Conservation (phyloP, 2,888 invertebrate genomes). For the Heliconius aoede region DNA sequence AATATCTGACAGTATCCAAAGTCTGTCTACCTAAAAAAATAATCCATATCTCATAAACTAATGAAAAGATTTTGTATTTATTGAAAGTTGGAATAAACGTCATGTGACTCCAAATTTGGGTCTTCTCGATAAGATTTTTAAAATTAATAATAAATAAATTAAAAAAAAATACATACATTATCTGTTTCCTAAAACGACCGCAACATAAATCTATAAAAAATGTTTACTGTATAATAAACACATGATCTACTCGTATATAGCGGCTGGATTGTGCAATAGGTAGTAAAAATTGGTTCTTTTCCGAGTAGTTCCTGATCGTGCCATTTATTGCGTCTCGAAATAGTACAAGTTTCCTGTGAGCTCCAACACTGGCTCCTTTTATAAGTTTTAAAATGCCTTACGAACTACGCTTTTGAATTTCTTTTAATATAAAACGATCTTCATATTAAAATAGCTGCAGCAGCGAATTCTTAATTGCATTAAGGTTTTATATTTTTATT, state of each 20-base stretch:
- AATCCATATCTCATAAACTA: too few species aligned
- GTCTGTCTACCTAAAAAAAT: too few species aligned
- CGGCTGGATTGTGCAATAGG: slow-evolving; percentile 42
- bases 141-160: background rate
- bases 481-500: slow-evolving; percentile 31
- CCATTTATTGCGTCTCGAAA: slow-evolving; percentile 77
- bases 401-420: slow-evolving; percentile 51
- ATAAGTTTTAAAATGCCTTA: slow-evolving; percentile 73
- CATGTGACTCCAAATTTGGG: too few species aligned
- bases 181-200: background rate
- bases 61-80: too few species aligned
- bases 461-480: slow-evolving; percentile 35
- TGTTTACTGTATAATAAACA: slow-evolving; percentile 25
- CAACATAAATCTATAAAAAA: slow-evolving; percentile 11
- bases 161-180: background rate
- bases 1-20: too few species aligned
- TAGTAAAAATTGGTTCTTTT: slow-evolving; percentile 66
- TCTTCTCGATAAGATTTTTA: too few species aligned
- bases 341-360: slow-evolving; percentile 71
- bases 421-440: slow-evolving; percentile 45
- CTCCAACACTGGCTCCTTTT: slow-evolving; percentile 69
- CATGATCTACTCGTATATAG: slow-evolving; percentile 33
- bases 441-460: slow-evolving; percentile 44
- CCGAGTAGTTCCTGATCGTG: slow-evolving; percentile 67
- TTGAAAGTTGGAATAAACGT: too few species aligned